These are phyloP conservation scores for Aphelocoma californica DNA, from an alignment of 2,797 vertebrate species.

Conservation along the genomic window DNA sequence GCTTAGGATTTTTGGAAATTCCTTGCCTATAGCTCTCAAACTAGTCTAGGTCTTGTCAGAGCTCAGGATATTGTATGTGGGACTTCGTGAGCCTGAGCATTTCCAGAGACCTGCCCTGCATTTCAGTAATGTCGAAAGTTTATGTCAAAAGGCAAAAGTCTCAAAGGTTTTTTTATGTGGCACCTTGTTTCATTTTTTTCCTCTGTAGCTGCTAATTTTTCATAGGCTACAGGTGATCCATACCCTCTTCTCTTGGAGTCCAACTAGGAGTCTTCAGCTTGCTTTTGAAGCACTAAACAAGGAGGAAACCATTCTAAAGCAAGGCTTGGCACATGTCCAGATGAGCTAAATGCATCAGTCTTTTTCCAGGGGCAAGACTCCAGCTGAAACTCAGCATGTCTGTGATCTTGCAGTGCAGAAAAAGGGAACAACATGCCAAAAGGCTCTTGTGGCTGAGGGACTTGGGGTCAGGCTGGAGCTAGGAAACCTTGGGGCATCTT, in stretches of 20 bases:
- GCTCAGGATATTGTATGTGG: not conserved
- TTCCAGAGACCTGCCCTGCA: not conserved
- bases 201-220: not conserved
- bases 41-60: not conserved
- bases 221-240: not conserved
- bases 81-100: not conserved
- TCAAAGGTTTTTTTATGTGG: not conserved
- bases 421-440: not conserved
- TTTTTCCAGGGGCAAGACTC: not conserved
- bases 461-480: not conserved
- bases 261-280: not conserved
- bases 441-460: not conserved
- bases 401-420: not conserved
- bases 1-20: not conserved
- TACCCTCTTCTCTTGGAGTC: not conserved
- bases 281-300: not conserved
- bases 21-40: not conserved
- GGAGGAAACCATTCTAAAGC: not conserved
- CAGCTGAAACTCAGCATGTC: not conserved
- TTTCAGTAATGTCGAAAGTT: not conserved
- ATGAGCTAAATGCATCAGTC: not conserved
- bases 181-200: not conserved
- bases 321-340: not conserved
- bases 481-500: not conserved
- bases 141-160: not conserved